Evolutionary conservation across 2,888 invertebrate genomes (phyloP).

Genomic region (Bugulina stolonifera): DNA sequence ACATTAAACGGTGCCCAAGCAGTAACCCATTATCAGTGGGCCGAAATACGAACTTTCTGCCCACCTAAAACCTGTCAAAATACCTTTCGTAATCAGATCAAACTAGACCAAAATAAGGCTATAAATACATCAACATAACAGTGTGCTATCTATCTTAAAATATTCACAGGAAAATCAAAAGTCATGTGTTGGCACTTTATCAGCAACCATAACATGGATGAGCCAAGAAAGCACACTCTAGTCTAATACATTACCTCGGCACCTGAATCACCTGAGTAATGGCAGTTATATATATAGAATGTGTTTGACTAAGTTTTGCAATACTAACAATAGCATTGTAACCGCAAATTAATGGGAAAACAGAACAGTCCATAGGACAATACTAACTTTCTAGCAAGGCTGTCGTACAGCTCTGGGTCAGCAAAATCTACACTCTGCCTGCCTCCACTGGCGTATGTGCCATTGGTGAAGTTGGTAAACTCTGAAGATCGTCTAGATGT

Average conservation of each 20-base stretch:
- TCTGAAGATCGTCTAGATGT: slow-evolving; percentile 21
- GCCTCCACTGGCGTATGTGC: slow-evolving; percentile 13
- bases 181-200: neutral
- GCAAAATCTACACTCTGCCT: slow-evolving; percentile 21
- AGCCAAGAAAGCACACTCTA: neutral
- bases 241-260: too few relatives aligned
- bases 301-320: too few relatives aligned
- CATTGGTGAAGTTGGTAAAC: slow-evolving; percentile 3
- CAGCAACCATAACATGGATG: neutral
- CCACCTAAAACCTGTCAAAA: too few relatives aligned
- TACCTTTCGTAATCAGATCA: too few relatives aligned
- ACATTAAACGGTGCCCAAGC: too few relatives aligned
- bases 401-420: slow-evolving; percentile 3
- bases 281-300: too few relatives aligned
- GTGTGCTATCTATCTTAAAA: neutral
- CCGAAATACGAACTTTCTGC: too few relatives aligned
- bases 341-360: too few relatives aligned
- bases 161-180: neutral
- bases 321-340: too few relatives aligned
- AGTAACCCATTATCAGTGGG: too few relatives aligned
- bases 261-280: too few relatives aligned
- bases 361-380: too few relatives aligned
- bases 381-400: slow-evolving; percentile 11
- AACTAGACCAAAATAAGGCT: neutral
- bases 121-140: neutral